Evolutionary conservation across 2,888 invertebrate genomes (phyloP), one percentile per base, ranked within the genome.

Genomic region (Mesorhabditis belari): DNA sequence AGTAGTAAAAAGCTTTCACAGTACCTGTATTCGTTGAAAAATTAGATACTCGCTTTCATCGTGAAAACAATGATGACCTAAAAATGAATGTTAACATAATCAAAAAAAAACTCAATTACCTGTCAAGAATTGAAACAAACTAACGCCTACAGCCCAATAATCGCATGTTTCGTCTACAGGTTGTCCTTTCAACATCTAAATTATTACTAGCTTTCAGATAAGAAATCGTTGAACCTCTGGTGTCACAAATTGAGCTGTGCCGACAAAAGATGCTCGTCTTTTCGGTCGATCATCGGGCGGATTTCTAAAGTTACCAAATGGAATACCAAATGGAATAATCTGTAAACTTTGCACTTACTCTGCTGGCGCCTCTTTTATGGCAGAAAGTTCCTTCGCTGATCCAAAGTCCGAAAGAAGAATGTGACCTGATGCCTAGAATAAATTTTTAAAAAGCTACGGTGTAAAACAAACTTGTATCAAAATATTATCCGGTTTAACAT

Each of bases 181-280:
- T 25, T 35, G 9, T 9, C 62, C 67, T 6, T 55, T 61, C 12
- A 70, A 66, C 19, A 77, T 64, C 73, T 71, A 21, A 50, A 70
- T 29, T 17, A 9, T 29, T 5, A 21, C 4, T 28, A 17, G n/a
- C 19, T 53, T 23, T 25, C 4, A 5, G 44, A 5, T 26, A 50
- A 26, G 49, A 23, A 59, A 54, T 29, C 12, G 3, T 9, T 17
- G 55, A 23, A 27, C 87, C 84, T 98, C 96, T 2, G 98, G 98
- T 59, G 93, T 93, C 0, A 98, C 94, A 83, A 95, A 98, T 82
- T 96, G 94, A 3, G 96, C 94, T 9, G 96, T 98, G 57, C 98
- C 98, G 19, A 96, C 95, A 83, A 98, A 96, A 6, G 85, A 85
- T 68, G 60, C 62, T 44, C 70, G 57, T 25, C 77, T 25, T 17